Base-by-base conservation (phyloP, 2,113 vertebrate species). In the Notechis scutatus region DNA sequence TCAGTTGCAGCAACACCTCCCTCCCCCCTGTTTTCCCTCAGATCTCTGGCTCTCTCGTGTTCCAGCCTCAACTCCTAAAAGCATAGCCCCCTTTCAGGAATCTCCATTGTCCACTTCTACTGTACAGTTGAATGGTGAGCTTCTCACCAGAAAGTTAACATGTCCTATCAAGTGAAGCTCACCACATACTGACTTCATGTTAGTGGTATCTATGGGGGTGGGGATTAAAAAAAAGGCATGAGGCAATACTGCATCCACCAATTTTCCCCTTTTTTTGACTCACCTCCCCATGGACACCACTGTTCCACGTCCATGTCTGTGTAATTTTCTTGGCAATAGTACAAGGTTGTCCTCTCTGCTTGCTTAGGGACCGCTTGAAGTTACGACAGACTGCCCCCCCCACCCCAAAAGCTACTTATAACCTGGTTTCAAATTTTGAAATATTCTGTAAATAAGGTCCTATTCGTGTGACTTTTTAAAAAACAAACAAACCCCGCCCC, bases 401-500 rank as follows among this genome's bases (percentile, higher is more conserved):
- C 23, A 3, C 23, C 57, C 8, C 8, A 59, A 59, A 59, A 59
- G 21, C 57, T 59, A 59, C 57, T 59, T 59, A 59, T 26, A 59
- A 56, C 55, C 55, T 18, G 18, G 3, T 56, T 56, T 56, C 55
- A 18, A 26, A 59, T 59, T 59, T 26, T 59, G 24, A 59, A 59
- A 59, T 59, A 59, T 59, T 59, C 23, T 59, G 23, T 3, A 59
- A 59, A 59, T 24, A 56, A 10, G 57, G 57, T 26, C 2, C 57
- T 59, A 59, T 9, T 59, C 24, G 9, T 8, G 23, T 59, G 57
- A 59, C 3, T 7, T 59, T 59, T 59, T 8, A 59, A 7, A 23
- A 24, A 2, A 42, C 3, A 42, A 39, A 39, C n/a, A n/a, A 4
- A 1, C 8, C 23, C 23, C 3, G 0, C 2, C 8, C 57, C 23